Evolutionary conservation across 2,888 invertebrate species (phyloP).

Genomic region (Calameuta filiformis): DNA sequence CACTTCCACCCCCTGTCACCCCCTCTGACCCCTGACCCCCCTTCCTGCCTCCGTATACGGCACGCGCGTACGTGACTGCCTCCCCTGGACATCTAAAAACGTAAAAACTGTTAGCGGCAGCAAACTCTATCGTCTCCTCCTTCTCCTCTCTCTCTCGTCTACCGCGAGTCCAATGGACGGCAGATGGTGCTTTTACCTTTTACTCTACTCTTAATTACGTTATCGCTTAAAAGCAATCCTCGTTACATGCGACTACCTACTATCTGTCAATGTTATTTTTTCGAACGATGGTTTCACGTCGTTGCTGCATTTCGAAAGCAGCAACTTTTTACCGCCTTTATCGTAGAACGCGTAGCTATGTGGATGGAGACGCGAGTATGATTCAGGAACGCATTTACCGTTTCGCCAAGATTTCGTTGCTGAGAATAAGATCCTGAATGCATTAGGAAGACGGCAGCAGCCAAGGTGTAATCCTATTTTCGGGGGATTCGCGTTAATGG

Average conservation of each 20-base stretch:
- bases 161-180: slow-evolving; percentile 13
- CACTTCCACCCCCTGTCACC: neutral
- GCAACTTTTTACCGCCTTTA: neutral
- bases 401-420: neutral
- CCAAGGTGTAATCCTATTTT: slow-evolving; percentile 60
- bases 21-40: no score
- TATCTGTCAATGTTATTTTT: neutral
- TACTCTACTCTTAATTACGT: slow-evolving; percentile 33
- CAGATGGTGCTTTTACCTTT: slow-evolving; percentile 31
- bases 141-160: neutral
- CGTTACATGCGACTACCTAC: neutral
- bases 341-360: neutral
- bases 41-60: neutral
- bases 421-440: neutral
- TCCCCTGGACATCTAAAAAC: neutral
- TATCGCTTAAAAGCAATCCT: slow-evolving; percentile 36
- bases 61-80: neutral
- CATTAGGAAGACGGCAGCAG: neutral
- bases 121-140: neutral
- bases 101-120: neutral
- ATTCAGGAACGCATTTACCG: neutral
- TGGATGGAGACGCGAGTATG: no score
- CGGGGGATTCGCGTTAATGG: slow-evolving; percentile 64
- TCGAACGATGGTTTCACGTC: neutral
- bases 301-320: neutral